These are phyloP conservation scores for Tenebrosternarchus preto DNA, from an alignment of 2,113 vertebrate species.

Conservation along the genomic window DNA sequence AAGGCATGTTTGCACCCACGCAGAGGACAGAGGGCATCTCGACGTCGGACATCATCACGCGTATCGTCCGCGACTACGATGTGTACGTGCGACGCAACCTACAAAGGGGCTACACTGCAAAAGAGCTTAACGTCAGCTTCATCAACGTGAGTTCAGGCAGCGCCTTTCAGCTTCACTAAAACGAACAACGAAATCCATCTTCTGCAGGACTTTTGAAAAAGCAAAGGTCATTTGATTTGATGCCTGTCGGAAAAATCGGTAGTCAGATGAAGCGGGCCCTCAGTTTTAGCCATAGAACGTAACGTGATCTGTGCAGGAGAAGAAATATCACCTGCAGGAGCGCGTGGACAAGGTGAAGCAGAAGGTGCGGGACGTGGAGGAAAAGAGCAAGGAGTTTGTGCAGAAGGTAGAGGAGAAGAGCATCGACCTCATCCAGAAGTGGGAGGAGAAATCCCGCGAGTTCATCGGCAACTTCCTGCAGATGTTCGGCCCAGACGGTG, in stretches of 20 bases:
- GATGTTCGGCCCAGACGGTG: slow-evolving; percentile 86
- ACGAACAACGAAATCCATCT: background rate
- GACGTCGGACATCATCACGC: slow-evolving; percentile 86
- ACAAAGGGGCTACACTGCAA: slow-evolving; percentile 85
- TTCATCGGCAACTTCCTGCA: slow-evolving; percentile 88
- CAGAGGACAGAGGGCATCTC: slow-evolving; percentile 88
- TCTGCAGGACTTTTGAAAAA: too few relatives aligned
- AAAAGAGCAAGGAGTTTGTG: slow-evolving; percentile 87
- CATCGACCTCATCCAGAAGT: slow-evolving; percentile 88
- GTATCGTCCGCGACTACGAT: slow-evolving; percentile 88
- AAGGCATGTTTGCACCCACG: slow-evolving; percentile 88
- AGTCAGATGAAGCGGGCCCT: too few relatives aligned
- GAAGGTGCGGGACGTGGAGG: slow-evolving; percentile 85
- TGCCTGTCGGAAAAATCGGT: too few relatives aligned
- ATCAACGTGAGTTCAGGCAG: slow-evolving; percentile 80
- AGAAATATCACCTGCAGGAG: slow-evolving; percentile 86
- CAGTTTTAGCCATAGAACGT: too few relatives aligned
- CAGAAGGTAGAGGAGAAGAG: slow-evolving; percentile 88
- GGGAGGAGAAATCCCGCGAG: slow-evolving; percentile 87
- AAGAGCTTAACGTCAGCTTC: slow-evolving; percentile 90
- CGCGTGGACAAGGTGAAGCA: slow-evolving; percentile 86
- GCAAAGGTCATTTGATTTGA: too few relatives aligned
- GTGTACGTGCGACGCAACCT: slow-evolving; percentile 83
- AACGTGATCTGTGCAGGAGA: slow-evolving; percentile 72
- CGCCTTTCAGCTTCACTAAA: background rate